Evolutionary conservation across 2,797 vertebrate species (phyloP).

Genomic region (Anguilla anguilla): DNA sequence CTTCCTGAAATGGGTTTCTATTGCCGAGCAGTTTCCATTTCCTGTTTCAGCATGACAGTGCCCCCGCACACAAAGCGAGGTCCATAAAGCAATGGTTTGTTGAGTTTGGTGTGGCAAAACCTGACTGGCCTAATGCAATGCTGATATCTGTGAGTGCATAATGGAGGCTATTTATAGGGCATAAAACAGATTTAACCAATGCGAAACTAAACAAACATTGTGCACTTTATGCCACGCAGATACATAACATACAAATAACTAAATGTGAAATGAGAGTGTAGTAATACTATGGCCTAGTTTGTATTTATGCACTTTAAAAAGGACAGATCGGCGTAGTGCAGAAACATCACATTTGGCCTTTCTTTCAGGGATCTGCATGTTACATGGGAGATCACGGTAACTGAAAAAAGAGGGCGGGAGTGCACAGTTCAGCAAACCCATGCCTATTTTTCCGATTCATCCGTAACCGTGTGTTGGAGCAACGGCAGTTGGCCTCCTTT

Average conservation of each 20-base stretch:
- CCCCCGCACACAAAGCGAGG: too few relatives aligned
- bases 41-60: too few relatives aligned
- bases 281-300: constrained; percentile 38
- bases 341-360: constrained; percentile 5
- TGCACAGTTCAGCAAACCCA: constrained; percentile 64
- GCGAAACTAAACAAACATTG: background rate
- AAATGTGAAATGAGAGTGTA: constrained; percentile 44
- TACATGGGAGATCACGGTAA: constrained; percentile 80
- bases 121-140: background rate
- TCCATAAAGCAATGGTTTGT: too few relatives aligned
- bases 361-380: constrained; percentile 59
- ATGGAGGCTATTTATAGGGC: background rate
- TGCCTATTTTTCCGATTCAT: constrained; percentile 74
- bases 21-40: too few relatives aligned
- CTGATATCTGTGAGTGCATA: background rate
- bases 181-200: background rate
- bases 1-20: too few relatives aligned
- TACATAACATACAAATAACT: background rate
- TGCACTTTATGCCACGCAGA: background rate
- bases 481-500: constrained; percentile 66
- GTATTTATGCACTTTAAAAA: constrained; percentile 15
- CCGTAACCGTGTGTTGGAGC: constrained; percentile 77
- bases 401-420: constrained; percentile 67
- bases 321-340: background rate
- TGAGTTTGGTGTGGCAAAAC: too few relatives aligned